Conservation (phyloP, 2,113 vertebrate species). For the Gorsachius goisagi region DNA sequence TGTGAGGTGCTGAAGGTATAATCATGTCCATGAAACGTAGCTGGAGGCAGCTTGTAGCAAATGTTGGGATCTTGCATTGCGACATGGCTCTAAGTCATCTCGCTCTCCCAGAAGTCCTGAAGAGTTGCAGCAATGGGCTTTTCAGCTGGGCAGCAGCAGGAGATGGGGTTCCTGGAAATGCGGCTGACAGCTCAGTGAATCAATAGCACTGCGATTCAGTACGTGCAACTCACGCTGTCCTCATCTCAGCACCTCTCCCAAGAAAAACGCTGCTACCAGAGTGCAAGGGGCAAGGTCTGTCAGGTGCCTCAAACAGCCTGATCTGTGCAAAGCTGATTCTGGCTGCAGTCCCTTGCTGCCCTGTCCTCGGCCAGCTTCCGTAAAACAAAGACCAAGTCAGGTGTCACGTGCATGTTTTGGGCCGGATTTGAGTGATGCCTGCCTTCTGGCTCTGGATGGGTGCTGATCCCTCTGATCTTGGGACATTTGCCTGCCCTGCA, state of each 20-base stretch:
- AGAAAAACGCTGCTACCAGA: background rate
- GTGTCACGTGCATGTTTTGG: accelerated
- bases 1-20: background rate
- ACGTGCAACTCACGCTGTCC: accelerated
- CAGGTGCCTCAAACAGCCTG: background rate
- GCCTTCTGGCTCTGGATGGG: background rate
- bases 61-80: background rate
- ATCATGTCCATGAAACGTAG: background rate
- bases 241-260: background rate
- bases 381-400: background rate
- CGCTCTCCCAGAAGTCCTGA: background rate
- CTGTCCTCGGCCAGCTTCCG: background rate
- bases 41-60: background rate
- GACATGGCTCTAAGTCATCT: background rate
- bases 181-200: background rate
- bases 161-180: background rate
- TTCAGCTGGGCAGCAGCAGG: background rate
- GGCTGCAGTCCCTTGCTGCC: background rate
- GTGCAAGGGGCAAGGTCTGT: background rate
- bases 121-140: background rate
- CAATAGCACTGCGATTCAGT: background rate
- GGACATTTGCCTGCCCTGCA: background rate
- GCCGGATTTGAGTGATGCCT: background rate
- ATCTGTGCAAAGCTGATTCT: background rate
- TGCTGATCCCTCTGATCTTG: background rate